phyloP scores from a whole-genome alignment of 2,888 invertebrate species.

The Pomacea canaliculata region DNA sequence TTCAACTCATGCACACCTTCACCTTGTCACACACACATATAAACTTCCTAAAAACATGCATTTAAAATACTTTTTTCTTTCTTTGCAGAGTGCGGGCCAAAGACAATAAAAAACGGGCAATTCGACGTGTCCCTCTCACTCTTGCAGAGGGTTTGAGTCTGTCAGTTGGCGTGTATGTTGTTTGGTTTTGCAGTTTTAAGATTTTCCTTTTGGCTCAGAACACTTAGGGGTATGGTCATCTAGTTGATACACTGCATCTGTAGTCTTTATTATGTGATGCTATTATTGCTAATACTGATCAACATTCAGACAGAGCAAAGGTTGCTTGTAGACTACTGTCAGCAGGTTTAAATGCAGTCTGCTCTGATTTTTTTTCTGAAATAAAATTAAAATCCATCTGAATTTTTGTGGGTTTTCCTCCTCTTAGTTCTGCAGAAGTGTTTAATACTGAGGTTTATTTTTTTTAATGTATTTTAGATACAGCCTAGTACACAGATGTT shows the following conservation, averaged over 20 bases:
- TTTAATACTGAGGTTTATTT: neutral
- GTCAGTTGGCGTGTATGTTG: slow-evolving; percentile 76
- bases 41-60: too few species aligned
- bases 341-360: too few species aligned
- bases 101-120: slow-evolving; percentile 77
- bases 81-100: slow-evolving; percentile 74
- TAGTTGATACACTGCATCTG: neutral
- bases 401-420: too few species aligned
- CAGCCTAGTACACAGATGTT: slow-evolving; percentile 65
- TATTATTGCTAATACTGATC: too few species aligned
- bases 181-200: neutral
- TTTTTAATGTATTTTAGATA: slow-evolving; percentile 51
- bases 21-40: too few species aligned
- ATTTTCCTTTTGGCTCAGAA: neutral
- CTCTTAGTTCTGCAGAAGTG: neutral
- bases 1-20: too few species aligned
- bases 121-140: slow-evolving; percentile 75
- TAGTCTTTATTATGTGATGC: too few species aligned
- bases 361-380: too few species aligned
- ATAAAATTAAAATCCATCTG: too few species aligned
- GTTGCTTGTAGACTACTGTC: too few species aligned
- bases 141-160: slow-evolving; percentile 74
- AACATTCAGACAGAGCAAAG: too few species aligned
- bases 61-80: slow-evolving; percentile 39
- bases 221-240: neutral